These are phyloP conservation scores for Ochotona princeps DNA, from an alignment of 2,113 vertebrate species.

Conservation along the genomic window DNA sequence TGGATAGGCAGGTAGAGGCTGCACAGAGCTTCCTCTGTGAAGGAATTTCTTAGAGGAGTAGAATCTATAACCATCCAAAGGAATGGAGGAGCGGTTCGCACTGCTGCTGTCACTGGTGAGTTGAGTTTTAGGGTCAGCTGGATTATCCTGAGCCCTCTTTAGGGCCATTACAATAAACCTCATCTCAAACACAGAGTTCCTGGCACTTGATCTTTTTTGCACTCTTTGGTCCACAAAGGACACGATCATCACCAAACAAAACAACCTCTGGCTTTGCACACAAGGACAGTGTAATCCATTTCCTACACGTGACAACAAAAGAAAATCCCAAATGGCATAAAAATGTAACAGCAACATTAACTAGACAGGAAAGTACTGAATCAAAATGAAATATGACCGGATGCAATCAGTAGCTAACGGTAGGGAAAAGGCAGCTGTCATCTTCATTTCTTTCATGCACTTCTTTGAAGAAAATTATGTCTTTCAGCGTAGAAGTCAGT, in stretches of 20 bases:
- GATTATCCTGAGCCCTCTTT: constrained; percentile 43
- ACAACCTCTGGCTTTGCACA: constrained; percentile 31
- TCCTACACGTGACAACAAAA: not conserved
- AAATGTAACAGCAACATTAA: constrained; percentile 39
- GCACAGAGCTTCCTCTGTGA: not conserved
- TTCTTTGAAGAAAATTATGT: constrained; percentile 54
- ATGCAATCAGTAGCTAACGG: constrained; percentile 57
- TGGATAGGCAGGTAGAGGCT: not conserved
- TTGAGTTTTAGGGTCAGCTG: constrained; percentile 10
- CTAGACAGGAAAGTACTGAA: constrained; percentile 15
- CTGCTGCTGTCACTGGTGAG: not conserved
- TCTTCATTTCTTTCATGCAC: constrained; percentile 15
- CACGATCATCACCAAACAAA: constrained; percentile 3
- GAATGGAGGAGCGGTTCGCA: not conserved
- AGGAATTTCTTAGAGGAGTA: not conserved
- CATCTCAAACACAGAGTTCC: not conserved
- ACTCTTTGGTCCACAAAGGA: not conserved
- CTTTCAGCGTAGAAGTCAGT: not conserved
- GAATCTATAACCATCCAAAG: not conserved
- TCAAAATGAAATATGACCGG: constrained; percentile 51
- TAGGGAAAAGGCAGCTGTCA: constrained; percentile 47
- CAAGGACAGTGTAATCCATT: constrained; percentile 50
- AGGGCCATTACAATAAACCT: constrained; percentile 26
- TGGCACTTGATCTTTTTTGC: not conserved
- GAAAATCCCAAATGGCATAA: constrained; percentile 40